Percentiles rank a stretch among this genome's conserved stretches.
Evolutionary conservation across 2,888 invertebrate genomes (phyloP).

Genomic region (Leptopilina syphax): DNA sequence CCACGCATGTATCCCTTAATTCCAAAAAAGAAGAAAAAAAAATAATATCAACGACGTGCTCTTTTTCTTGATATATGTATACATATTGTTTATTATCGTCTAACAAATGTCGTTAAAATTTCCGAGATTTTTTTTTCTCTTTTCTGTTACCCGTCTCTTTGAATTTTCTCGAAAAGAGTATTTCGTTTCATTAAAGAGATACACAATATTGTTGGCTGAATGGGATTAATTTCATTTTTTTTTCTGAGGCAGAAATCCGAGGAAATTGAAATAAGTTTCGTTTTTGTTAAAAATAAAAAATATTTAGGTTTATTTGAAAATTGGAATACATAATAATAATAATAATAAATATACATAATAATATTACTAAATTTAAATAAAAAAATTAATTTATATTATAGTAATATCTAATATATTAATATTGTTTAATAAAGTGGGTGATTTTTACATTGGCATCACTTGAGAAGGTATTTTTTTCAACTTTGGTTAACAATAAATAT

Average conservation of each 20-base stretch:
- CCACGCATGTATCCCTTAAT: constrained; percentile 62
- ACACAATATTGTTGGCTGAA: constrained; percentile 37
- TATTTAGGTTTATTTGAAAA: too few relatives aligned
- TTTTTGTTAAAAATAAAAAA: neutral
- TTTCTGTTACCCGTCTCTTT: neutral
- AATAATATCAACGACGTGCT: constrained; percentile 63
- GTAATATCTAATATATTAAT: too few relatives aligned
- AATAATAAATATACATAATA: too few relatives aligned
- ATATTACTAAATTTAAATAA: too few relatives aligned
- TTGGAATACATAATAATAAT: too few relatives aligned
- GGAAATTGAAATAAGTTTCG: neutral
- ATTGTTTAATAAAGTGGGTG: too few relatives aligned
- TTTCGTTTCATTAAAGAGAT: constrained; percentile 47
- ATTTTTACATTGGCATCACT: too few relatives aligned
- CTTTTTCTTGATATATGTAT: constrained; percentile 51
- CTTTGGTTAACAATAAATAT: too few relatives aligned
- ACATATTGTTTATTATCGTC: constrained; percentile 67
- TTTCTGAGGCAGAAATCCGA: neutral
- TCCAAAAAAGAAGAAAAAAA: constrained; percentile 52
- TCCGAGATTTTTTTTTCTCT: constrained; percentile 42
- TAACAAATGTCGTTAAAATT: constrained; percentile 68
- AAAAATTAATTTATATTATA: too few relatives aligned
- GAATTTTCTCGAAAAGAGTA: constrained; percentile 38
- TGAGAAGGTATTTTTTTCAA: too few relatives aligned
- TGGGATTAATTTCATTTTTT: neutral